These are phyloP conservation scores for Pterocles orientalis DNA, from an alignment of 2,113 vertebrate species.

Conservation along the genomic window DNA sequence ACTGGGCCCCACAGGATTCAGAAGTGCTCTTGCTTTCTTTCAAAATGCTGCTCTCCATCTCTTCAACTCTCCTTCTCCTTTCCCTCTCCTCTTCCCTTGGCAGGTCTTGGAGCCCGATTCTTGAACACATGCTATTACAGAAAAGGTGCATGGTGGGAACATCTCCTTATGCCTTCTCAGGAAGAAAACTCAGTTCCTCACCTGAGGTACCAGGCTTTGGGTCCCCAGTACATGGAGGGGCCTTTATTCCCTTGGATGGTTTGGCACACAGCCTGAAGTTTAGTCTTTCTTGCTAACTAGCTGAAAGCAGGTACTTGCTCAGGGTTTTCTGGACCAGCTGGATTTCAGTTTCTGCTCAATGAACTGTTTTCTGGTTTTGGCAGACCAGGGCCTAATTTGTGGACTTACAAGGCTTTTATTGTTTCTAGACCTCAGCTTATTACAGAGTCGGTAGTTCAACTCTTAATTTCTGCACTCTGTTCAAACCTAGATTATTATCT, in stretches of 20 bases:
- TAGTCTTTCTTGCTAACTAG: background rate
- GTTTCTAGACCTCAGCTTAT: background rate
- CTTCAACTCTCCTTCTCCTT: background rate
- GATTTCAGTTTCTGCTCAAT: background rate
- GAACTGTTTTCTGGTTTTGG: background rate
- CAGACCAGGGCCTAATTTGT: background rate
- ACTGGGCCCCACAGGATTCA: background rate
- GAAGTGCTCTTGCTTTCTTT: background rate
- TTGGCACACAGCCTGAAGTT: background rate
- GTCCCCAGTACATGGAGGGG: background rate
- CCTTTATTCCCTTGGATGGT: background rate
- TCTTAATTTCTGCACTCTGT: background rate
- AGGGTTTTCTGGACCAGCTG: background rate
- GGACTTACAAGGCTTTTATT: background rate
- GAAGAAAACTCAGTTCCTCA: background rate
- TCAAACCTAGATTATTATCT: background rate
- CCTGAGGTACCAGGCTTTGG: background rate
- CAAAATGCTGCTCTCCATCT: background rate
- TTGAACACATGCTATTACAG: background rate
- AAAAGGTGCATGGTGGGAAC: background rate
- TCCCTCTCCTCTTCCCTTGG: background rate
- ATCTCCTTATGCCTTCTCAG: background rate
- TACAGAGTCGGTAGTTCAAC: background rate
- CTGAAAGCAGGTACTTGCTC: background rate
- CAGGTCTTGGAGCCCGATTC: background rate